Evolutionary conservation across 1,140 invertebrate species (phyloP).

Genomic region (Trichomalopsis sarcophagae): DNA sequence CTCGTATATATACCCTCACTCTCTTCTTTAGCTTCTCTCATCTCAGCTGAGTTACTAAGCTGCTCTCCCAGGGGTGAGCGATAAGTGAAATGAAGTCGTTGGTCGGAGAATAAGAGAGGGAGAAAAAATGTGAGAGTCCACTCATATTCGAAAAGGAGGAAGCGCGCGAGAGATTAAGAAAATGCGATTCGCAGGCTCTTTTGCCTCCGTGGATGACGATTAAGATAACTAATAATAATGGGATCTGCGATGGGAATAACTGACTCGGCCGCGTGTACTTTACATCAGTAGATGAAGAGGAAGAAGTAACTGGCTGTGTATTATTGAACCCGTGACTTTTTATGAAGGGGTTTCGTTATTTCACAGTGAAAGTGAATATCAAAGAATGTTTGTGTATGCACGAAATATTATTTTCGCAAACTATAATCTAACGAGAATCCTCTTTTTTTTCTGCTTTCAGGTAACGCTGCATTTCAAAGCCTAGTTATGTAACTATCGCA

Average conservation of each 20-base stretch:
- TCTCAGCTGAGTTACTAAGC: constrained; percentile 17
- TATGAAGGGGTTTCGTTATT: background rate
- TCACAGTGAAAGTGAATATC: background rate
- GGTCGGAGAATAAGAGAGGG: constrained; percentile 28
- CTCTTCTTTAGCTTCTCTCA: background rate
- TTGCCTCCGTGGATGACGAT: constrained; percentile 36
- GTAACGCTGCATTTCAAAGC: background rate
- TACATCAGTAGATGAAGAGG: background rate
- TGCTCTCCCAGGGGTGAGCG: constrained; percentile 53
- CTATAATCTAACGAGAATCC: background rate
- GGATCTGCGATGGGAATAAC: constrained; percentile 36
- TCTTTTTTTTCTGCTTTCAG: constrained; percentile 18
- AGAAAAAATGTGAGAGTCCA: constrained; percentile 24
- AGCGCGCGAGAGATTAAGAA: constrained; percentile 12
- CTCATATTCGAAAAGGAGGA: constrained; percentile 39
- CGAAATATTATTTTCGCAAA: background rate
- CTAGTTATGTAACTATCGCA: background rate
- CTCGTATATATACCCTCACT: constrained; percentile 31
- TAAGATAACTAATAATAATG: constrained; percentile 49
- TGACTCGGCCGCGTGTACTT: background rate
- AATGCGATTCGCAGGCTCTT: constrained; percentile 29
- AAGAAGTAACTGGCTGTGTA: background rate
- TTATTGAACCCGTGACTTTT: background rate
- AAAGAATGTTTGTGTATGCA: background rate
- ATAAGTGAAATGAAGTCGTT: constrained; percentile 64